A percentile compares a stretch with the other conserved stretches of the same genome.
Conservation (phyloP, 2,888 invertebrate genomes). For the Ptilodon capucinus region DNA sequence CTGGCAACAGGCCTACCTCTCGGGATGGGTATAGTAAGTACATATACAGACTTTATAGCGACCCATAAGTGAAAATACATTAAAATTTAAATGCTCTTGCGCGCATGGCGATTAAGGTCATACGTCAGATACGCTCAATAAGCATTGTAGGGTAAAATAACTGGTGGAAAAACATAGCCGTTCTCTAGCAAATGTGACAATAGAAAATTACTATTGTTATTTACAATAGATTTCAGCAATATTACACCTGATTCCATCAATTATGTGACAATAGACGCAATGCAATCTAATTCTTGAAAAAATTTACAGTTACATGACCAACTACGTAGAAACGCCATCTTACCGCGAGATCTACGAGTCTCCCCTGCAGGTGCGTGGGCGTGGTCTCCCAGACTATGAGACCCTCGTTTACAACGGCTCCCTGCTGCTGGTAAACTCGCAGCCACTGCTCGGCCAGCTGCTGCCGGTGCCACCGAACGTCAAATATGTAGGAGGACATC, state of each 20-base stretch:
- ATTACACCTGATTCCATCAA: too few relatives aligned
- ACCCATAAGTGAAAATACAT: too few relatives aligned
- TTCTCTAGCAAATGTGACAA: not conserved
- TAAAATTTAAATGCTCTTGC: too few relatives aligned
- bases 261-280: not conserved
- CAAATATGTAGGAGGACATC: slow-evolving; percentile 57
- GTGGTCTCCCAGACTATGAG: slow-evolving; percentile 43
- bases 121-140: too few relatives aligned
- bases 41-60: too few relatives aligned
- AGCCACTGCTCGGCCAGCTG: slow-evolving; percentile 46
- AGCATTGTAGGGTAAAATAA: too few relatives aligned
- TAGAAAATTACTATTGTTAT: too few relatives aligned
- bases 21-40: slow-evolving; percentile 50
- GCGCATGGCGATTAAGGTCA: not conserved
- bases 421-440: slow-evolving; percentile 53
- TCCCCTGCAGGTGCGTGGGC: slow-evolving; percentile 39
- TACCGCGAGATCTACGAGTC: slow-evolving; percentile 44
- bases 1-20: slow-evolving; percentile 42
- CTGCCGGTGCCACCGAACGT: slow-evolving; percentile 47
- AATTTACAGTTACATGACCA: slow-evolving; percentile 40
- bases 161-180: not conserved
- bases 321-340: slow-evolving; percentile 44
- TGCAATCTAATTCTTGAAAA: too few relatives aligned
- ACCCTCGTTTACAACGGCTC: slow-evolving; percentile 44
- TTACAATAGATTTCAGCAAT: too few relatives aligned